These are phyloP conservation scores for Listronotus oregonensis DNA, from an alignment of 1,140 invertebrate species.

Conservation along the genomic window DNA sequence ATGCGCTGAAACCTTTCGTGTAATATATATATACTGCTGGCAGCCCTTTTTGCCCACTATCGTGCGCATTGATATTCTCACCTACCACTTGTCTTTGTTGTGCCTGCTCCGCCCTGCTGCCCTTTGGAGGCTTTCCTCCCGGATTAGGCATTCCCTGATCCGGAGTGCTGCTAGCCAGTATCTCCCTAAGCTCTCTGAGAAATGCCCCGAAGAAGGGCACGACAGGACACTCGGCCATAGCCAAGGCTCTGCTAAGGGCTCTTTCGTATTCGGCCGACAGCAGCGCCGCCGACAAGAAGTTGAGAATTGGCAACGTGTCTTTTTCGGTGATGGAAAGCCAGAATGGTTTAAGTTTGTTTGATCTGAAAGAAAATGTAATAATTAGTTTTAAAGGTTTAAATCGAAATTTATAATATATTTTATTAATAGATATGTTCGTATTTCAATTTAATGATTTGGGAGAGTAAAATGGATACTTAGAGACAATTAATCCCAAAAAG, in stretches of 20 bases:
- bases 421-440: too few relatives aligned
- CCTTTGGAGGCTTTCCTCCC: constrained; percentile 42
- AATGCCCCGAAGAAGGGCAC: constrained; percentile 95
- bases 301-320: constrained; percentile 76
- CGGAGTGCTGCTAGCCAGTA: constrained; percentile 58
- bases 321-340: constrained; percentile 84
- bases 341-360: constrained; percentile 91
- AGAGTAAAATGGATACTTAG: too few relatives aligned
- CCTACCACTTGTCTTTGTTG: constrained; percentile 63
- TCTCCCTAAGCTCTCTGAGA: constrained; percentile 79
- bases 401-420: too few relatives aligned
- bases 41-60: too few relatives aligned
- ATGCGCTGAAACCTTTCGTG: too few relatives aligned
- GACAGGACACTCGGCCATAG: constrained; percentile 85
- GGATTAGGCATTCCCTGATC: constrained; percentile 28
- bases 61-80: too few relatives aligned
- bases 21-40: too few relatives aligned
- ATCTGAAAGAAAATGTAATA: constrained; percentile 70
- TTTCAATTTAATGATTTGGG: too few relatives aligned
- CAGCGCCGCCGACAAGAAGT: constrained; percentile 79
- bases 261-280: constrained; percentile 79
- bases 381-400: too few relatives aligned
- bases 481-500: too few relatives aligned
- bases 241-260: constrained; percentile 79
- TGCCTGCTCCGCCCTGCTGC: constrained; percentile 47